These are phyloP conservation scores for Vireo altiloquus DNA, from an alignment of 2,113 vertebrate species.

Conservation along the genomic window DNA sequence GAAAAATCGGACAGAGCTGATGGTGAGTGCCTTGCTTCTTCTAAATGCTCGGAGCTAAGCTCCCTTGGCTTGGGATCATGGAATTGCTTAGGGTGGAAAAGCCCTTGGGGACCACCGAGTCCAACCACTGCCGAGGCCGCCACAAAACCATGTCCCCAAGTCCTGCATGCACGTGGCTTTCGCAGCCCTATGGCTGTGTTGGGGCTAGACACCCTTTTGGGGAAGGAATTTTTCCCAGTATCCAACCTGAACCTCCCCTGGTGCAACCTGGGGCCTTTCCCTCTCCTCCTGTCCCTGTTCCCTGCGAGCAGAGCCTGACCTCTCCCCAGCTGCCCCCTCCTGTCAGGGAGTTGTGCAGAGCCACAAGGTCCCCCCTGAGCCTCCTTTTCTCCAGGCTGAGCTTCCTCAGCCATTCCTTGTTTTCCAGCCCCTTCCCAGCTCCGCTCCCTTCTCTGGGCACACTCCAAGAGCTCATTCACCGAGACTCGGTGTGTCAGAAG, in stretches of 20 bases:
- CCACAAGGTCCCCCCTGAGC: background rate
- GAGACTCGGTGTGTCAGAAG: background rate
- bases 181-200: background rate
- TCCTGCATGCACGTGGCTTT: background rate
- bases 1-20: slow-evolving; percentile 75
- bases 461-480: background rate
- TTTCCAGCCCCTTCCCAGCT: background rate
- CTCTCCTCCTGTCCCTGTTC: background rate
- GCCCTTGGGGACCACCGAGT: rapidly evolving
- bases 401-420: background rate
- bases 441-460: background rate
- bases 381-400: background rate
- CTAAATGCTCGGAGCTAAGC: background rate
- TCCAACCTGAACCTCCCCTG: background rate
- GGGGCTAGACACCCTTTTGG: background rate
- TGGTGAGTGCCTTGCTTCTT: slow-evolving; percentile 69
- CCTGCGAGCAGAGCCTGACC: background rate
- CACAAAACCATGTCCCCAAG: background rate
- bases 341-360: background rate
- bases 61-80: background rate
- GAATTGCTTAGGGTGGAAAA: background rate
- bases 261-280: background rate
- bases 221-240: background rate
- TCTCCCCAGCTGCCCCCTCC: background rate
- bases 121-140: background rate